Percentiles rank a stretch among this genome's conserved stretches.
These are phyloP conservation scores for Chaetodon auriga DNA, from an alignment of 2,113 vertebrate genomes.

Conservation along the genomic window DNA sequence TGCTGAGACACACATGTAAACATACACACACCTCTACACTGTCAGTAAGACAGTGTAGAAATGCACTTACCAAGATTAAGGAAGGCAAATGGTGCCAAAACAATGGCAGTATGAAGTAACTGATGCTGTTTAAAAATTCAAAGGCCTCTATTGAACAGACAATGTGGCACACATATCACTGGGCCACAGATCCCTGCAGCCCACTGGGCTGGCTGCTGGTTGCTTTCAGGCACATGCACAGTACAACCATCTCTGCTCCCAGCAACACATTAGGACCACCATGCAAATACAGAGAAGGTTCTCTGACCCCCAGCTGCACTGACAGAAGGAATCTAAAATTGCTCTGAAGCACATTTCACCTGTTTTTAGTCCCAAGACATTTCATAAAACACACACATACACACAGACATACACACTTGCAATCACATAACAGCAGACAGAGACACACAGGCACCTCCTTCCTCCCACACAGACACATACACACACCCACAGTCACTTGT, in stretches of 20 bases:
- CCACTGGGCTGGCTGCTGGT: conserved; percentile 56
- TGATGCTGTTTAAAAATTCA: conserved; percentile 86
- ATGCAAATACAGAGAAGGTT: background rate
- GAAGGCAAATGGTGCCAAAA: conserved; percentile 81
- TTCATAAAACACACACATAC: background rate
- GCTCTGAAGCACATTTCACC: conserved; percentile 15
- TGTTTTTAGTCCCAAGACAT: conserved; percentile 8
- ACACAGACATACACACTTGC: conserved; percentile 4
- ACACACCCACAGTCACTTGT: conserved; percentile 70
- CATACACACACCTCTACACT: conserved; percentile 33
- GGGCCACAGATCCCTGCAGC: conserved; percentile 65
- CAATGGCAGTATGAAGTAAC: conserved; percentile 82
- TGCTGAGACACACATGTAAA: conserved; percentile 16
- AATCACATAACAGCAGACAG: conserved; percentile 36
- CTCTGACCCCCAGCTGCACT: background rate
- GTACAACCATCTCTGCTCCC: no score
- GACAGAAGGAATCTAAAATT: background rate
- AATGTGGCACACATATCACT: conserved; percentile 78
- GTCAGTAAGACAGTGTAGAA: conserved; percentile 60
- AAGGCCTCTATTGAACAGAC: conserved; percentile 81
- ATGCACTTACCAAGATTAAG: conserved; percentile 81
- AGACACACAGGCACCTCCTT: conserved; percentile 41
- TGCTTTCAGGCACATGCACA: conserved; percentile 37
- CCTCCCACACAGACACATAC: conserved; percentile 20
- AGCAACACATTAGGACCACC: conserved; percentile 15